Base-by-base conservation (phyloP, 2,113 vertebrate species). In the Jacana jacana region DNA sequence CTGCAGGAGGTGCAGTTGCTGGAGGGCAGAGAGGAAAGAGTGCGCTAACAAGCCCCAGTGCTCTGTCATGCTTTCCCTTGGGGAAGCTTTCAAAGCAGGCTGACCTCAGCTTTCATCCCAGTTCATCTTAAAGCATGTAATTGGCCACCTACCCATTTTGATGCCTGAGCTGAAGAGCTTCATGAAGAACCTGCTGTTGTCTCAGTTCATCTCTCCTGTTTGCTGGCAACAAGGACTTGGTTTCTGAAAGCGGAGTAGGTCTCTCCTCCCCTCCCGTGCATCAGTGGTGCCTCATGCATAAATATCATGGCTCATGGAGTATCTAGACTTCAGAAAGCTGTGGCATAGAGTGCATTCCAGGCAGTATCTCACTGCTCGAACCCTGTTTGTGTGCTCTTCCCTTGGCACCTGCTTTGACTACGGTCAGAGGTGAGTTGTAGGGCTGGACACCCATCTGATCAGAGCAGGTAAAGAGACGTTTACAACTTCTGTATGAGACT, bases 171-270 rank as follows among this genome's bases (percentile, higher is more conserved):
- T 96, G 86, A 73, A 55, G 69, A 76, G 39, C 64, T 48, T 69
- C 54, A 27, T 23, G 76, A 60, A 66, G 64, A 68, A 10, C 44
- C 48, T 52, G 64, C 93, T 93, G 68, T 84, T 86, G 93, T 60
- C 79, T 94, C 82, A 95, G 73, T 87, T 94, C 61, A 51, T 68
- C 2, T 8, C 44, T 88, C 86, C 63, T 80, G 70, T 71, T 90
- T 76, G 75, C 89, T 86, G 91, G 63, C 75, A 79, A 6, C 44
- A 55, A 71, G 88, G 93, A 82, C 83, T 60, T 39, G 35, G 4
- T 19, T 76, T 77, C 66, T 39, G 51, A 71, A 95, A 95, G 64
- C 84, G 78, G 61, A 96, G 81, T 76, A 91, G 78, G 57, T 91
- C 85, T 95, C 68, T 86, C 89, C 52, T 93, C 71, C 75, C 77